Base-by-base conservation (phyloP, 2,113 vertebrate genomes). In the Boleophthalmus pectinirostris region DNA sequence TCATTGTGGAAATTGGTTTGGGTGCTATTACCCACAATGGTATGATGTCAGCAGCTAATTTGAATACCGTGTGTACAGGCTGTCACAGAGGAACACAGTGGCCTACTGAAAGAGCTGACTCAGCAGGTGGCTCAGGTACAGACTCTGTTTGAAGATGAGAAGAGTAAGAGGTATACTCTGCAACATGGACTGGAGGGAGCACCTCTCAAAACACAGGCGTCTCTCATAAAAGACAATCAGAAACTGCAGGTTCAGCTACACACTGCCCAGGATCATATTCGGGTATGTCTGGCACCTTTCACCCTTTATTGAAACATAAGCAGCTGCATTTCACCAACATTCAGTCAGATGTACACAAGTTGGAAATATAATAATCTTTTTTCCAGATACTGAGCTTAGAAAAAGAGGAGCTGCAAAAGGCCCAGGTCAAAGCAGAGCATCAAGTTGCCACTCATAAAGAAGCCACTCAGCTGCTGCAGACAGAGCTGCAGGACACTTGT, bases 351-450 rank as follows among this genome's bases (percentile, higher is more conserved):
- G 14, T 47, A 47, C 14, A 47, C 13, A 3, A 16, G 12, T 2
- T 1, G 46, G 13, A 16, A 47, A 47, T 15, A 47, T 47, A 15
- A 8, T 1, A 13, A 47, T 18, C 2, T 68, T 70, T 24, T 2
- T 29, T 60, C 1, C 54, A 95, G 95, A 79, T 46, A 63, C 78
- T 94, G 81, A 66, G 71, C 77, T 4, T 12, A 5, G 90, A 91
- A 73, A 83, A 89, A 15, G 72, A 87, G 49, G 80, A 90, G 54
- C 76, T 96, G 14, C 83, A 95, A 90, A 84, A 85, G 6, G 74
- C 67, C 43, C 72, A 87, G 66, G 56, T 21, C 8, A 84, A 92
- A 82, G 85, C 82, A 1, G 76, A 77, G 70, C 60, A 82, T 76
- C 85, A 79, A 0, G 18, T 90, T 1, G 85, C 87, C 35, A 38